Conservation (phyloP, 2,888 invertebrate genomes). For the Galeruca laticollis region DNA sequence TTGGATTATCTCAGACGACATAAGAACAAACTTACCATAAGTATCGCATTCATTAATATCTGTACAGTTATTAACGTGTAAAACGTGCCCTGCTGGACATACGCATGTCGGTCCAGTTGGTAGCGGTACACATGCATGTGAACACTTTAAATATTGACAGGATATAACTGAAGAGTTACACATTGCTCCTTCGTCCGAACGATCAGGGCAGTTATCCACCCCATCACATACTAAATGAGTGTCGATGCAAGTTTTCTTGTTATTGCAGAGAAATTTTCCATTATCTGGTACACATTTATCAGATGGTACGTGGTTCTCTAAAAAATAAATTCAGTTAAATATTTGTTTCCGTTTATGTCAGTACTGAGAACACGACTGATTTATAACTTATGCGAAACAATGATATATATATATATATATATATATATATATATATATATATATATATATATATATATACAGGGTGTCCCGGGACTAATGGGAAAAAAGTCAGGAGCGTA, state of each 20-base stretch:
- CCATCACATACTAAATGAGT: slow-evolving; percentile 70
- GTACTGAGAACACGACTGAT: too few relatives aligned
- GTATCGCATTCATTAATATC: slow-evolving; percentile 76
- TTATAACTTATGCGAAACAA: too few relatives aligned
- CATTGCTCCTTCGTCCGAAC: slow-evolving; percentile 71
- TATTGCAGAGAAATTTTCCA: slow-evolving; percentile 69
- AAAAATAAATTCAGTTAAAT: slow-evolving; percentile 24
- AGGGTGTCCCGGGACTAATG: too few relatives aligned
- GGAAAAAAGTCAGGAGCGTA: too few relatives aligned
- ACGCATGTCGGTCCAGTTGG: slow-evolving; percentile 71
- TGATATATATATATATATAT: too few relatives aligned
- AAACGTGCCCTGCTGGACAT: slow-evolving; percentile 68
- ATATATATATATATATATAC: too few relatives aligned
- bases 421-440: too few relatives aligned
- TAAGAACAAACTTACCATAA: slow-evolving; percentile 68
- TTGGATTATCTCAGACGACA: too few relatives aligned
- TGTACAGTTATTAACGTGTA: slow-evolving; percentile 66
- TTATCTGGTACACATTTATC: slow-evolving; percentile 67
- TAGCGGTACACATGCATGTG: slow-evolving; percentile 64
- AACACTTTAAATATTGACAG: slow-evolving; percentile 65
- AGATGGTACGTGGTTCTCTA: slow-evolving; percentile 60
- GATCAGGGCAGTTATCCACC: slow-evolving; percentile 71
- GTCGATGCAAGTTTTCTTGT: slow-evolving; percentile 70
- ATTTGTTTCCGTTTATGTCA: slow-evolving; percentile 5
- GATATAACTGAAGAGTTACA: slow-evolving; percentile 56